phyloP scores from a whole-genome alignment of 2,797 vertebrate genomes.

The Pygocentrus nattereri region DNA sequence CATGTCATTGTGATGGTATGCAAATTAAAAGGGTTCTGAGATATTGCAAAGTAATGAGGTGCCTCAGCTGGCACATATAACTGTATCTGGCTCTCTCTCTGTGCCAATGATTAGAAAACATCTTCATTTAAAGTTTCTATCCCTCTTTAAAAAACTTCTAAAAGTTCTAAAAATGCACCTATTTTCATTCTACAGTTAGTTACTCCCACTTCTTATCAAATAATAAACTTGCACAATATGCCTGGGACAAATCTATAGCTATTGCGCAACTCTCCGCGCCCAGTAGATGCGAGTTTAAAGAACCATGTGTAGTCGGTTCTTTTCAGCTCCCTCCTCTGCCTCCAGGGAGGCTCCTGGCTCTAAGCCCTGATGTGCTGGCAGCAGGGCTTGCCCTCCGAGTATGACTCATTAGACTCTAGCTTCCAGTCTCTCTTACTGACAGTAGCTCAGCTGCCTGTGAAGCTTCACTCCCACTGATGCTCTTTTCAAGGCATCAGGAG shows the following conservation, averaged over 20 bases:
- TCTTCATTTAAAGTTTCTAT: too few relatives aligned
- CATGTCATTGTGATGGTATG: too few relatives aligned
- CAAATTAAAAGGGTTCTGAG: too few relatives aligned
- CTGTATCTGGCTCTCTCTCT: too few relatives aligned
- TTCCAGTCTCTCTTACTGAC: conserved; percentile 22
- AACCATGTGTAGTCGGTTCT: conserved; percentile 46
- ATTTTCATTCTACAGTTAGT: too few relatives aligned
- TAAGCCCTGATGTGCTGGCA: conserved; percentile 46
- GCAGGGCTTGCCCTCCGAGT: conserved; percentile 38
- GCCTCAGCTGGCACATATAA: too few relatives aligned
- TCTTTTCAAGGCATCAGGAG: conserved; percentile 7
- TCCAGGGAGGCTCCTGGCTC: conserved; percentile 49
- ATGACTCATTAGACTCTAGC: conserved; percentile 53
- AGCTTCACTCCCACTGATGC: conserved; percentile 17
- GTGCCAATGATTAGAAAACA: too few relatives aligned
- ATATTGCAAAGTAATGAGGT: too few relatives aligned
- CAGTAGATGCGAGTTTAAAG: conserved; percentile 36
- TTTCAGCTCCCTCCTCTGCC: conserved; percentile 38
- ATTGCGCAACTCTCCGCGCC: conserved; percentile 6
- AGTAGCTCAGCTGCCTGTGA: conserved; percentile 31
- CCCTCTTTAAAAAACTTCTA: too few relatives aligned
- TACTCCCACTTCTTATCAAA: too few relatives aligned
- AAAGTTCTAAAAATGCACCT: too few relatives aligned
- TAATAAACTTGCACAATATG: conserved; percentile 11
- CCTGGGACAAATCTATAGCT: conserved; percentile 27